Conservation (phyloP, 1,140 invertebrate species). For the Zeugodacus cucurbitae region DNA sequence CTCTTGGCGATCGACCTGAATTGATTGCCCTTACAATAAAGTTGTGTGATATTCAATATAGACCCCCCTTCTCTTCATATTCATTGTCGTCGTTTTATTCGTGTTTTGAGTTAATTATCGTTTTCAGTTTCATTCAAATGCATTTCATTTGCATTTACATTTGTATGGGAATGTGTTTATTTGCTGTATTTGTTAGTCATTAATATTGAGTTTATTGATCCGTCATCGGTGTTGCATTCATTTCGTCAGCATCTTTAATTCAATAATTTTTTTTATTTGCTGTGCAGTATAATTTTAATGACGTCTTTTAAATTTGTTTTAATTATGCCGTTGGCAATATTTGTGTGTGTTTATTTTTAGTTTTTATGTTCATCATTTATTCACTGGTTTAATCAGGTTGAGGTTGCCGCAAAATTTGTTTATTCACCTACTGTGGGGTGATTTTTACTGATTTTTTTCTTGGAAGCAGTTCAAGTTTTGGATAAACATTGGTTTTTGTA, state of each 20-base stretch:
- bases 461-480: background rate
- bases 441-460: background rate
- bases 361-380: background rate
- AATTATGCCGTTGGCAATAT: background rate
- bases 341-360: background rate
- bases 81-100: background rate
- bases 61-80: background rate
- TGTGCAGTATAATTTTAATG: background rate
- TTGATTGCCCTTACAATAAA: background rate
- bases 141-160: constrained; percentile 1
- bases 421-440: background rate
- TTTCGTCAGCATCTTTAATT: background rate
- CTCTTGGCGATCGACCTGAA: background rate
- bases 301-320: background rate
- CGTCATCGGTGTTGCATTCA: background rate
- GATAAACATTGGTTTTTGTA: background rate
- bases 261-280: background rate
- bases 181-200: background rate
- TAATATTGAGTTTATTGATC: background rate
- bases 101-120: background rate
- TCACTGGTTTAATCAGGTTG: background rate
- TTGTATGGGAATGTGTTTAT: background rate
- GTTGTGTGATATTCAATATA: background rate
- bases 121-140: background rate
- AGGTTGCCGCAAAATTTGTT: background rate